Base-by-base conservation (phyloP, 2,113 vertebrate species). In the Bambusicola thoracicus region DNA sequence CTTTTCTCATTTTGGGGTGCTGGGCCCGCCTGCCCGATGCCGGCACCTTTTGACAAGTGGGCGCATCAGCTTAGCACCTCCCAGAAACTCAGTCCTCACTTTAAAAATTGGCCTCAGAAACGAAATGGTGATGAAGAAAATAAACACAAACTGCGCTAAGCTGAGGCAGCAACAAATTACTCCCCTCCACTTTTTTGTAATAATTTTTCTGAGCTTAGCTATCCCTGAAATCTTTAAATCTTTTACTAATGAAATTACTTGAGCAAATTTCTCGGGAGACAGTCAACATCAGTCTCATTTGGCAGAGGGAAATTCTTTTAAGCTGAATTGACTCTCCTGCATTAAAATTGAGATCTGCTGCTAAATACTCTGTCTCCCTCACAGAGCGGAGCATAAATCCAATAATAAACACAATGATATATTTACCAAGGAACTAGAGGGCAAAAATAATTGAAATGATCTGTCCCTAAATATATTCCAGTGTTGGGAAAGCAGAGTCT, bases 191-290 rank as follows among this genome's bases (percentile, higher is more conserved):
- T 43, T 38, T 34, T 65, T 48, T 21, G 11, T 6, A 55, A 55
- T 62, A 38, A 17, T 70, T n/a, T 29, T 29, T 41, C 27, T 85
- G 55, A 68, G 59, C 63, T 88, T 5, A 3, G 43, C 70, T 90
- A 51, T 77, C 77, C 40, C 44, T 40, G 36, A 88, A 94, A 44
- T 92, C 66, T 79, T 77, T 89, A 88, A 94, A 44, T 92, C 66
- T 79, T 77, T 89, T 29, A 49, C 66, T 96, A 86, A 90, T 93
- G 59, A 92, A 94, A 95, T 96, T 93, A 89, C 63, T 72, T 53
- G 18, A 83, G 70, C 27, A 78, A 90, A 67, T 92, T 82, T 89
- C 89, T 94, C 81, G 53, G 41, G 84, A 92, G 91, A 94, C 75
- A 91, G 83, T 49, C 90, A 91, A 66, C 58, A 96, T 58, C 58